Evolutionary conservation across 2,113 vertebrate species (phyloP), one percentile per base, ranked within the genome.

Genomic region (Sorex fumeus): DNA sequence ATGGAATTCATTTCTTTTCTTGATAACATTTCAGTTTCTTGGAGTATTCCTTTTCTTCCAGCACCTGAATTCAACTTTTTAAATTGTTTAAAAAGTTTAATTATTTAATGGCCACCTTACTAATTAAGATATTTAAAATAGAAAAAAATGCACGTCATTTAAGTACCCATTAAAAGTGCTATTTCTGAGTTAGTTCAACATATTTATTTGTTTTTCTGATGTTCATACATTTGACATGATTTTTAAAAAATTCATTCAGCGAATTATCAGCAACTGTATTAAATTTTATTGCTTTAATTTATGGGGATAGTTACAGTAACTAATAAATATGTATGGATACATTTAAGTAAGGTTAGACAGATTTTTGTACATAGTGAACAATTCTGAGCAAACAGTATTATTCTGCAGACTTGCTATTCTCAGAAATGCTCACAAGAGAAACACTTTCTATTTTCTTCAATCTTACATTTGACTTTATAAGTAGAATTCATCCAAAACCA

Each of bases 281-380:
- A 64, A 76, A 80, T 85, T 90, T 45, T 81, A 81, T 62, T 23
- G 25, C 60, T 90, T 92, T 83, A 30, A 76, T 84, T 79, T 80
- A 27, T 36, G 50, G 6, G 25, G 11, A 45, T 62, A 12, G 8
- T 15, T 43, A 43, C 2, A n/a, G 23, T 1, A 80, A 62, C 21
- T 82, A 80, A 74, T 76, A 88, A 90, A 74, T 50, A 50, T 50
- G 47, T 15, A 13, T 23, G 8, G 13, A 82, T 45, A 19, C 18
- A 45, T 53, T 70, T 82, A 15, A 40, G 11, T 57, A 32, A 67
- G 11, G 47, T 64, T 69, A 77, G 43, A 47, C 16, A 10, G 47
- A 50, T 50, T 47, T 82, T 47, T 84, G 8, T 66, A 10, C 36
- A 32, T 3, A 67, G 25, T 72, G 50, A 60, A 67, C 66, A 81